Evolutionary conservation across 1,140 invertebrate genomes (phyloP).

Genomic region (Zaprionus kolodkinae): DNA sequence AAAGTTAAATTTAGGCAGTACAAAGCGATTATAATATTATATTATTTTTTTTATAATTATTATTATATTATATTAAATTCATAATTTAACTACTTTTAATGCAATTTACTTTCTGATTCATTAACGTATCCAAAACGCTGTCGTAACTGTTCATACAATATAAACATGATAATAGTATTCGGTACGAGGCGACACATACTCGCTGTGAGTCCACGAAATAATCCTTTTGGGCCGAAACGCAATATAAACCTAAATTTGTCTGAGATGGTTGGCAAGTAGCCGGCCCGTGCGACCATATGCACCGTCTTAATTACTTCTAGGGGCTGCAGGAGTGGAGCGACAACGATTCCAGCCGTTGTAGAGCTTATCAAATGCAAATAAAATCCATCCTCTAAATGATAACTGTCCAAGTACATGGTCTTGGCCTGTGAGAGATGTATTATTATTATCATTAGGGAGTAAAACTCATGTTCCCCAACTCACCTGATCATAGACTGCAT

Average conservation of each 20-base stretch:
- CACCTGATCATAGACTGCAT: conserved; percentile 65
- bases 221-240: conserved; percentile 44
- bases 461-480: background rate
- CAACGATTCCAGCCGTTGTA: conserved; percentile 39
- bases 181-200: conserved; percentile 47
- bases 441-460: no score
- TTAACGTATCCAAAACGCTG: conserved; percentile 46
- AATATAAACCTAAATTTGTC: conserved; percentile 24
- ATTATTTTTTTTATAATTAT: no score
- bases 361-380: conserved; percentile 55
- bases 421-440: conserved; percentile 27
- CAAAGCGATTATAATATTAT: no score
- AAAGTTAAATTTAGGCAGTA: no score
- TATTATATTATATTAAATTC: no score
- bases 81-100: background rate
- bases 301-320: conserved; percentile 58
- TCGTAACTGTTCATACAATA: conserved; percentile 61
- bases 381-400: conserved; percentile 26
- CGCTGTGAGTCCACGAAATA: conserved; percentile 59
- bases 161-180: conserved; percentile 53
- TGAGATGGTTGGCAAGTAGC: background rate
- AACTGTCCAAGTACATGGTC: conserved; percentile 10
- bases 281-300: conserved; percentile 23
- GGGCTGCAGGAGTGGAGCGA: conserved; percentile 52
- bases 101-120: background rate